These are phyloP conservation scores for Callionymus lyra DNA, from an alignment of 2,113 vertebrate genomes.

Conservation along the genomic window DNA sequence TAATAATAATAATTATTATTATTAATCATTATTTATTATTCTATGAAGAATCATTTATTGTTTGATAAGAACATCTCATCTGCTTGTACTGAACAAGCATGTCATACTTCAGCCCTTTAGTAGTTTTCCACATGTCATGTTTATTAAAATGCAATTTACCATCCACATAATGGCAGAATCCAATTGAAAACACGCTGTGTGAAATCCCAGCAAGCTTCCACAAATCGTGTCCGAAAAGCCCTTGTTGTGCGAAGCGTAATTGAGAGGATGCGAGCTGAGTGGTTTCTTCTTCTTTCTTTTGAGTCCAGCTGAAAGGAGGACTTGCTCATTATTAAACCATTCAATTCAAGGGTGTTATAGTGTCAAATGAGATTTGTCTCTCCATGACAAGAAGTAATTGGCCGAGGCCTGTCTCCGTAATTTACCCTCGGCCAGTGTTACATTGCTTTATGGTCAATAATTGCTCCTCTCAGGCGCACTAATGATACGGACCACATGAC, in stretches of 20 bases:
- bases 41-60: too few relatives aligned
- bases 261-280: constrained; percentile 27
- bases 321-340: constrained; percentile 50
- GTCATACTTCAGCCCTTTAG: too few relatives aligned
- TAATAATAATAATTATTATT: too few relatives aligned
- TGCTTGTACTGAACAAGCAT: too few relatives aligned
- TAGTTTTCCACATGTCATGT: neutral
- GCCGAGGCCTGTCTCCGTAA: constrained; percentile 43
- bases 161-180: constrained; percentile 16
- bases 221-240: constrained; percentile 20
- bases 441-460: constrained; percentile 57
- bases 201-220: constrained; percentile 5
- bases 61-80: too few relatives aligned
- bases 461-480: constrained; percentile 46
- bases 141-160: constrained; percentile 8
- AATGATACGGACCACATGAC: constrained; percentile 30
- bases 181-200: constrained; percentile 13
- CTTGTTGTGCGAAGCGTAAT: constrained; percentile 23
- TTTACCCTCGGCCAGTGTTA: constrained; percentile 42
- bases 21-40: too few relatives aligned
- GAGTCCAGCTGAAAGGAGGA: constrained; percentile 23
- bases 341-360: constrained; percentile 44
- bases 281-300: constrained; percentile 18
- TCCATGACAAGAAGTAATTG: constrained; percentile 59
- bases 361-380: constrained; percentile 62